phyloP scores from a whole-genome alignment of 2,113 vertebrate genomes.

The Todiramphus saurophagus region DNA sequence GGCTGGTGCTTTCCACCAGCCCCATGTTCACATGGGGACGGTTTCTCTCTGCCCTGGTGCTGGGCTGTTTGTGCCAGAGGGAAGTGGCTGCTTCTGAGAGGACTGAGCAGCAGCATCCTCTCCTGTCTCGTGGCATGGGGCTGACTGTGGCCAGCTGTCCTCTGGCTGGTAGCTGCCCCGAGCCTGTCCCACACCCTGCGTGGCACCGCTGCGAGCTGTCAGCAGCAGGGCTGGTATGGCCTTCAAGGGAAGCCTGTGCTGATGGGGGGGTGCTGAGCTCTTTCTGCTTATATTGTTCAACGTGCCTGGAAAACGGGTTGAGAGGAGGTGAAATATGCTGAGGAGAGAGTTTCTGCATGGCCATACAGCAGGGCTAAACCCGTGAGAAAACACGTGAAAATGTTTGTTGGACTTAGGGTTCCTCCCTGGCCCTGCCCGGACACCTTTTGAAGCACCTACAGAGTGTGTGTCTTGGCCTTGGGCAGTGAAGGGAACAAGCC shows the following conservation, averaged over 20 bases:
- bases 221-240: background rate
- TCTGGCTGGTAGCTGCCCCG: background rate
- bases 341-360: background rate
- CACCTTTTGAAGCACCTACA: background rate
- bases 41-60: background rate
- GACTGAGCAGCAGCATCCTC: background rate
- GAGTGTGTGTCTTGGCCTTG: background rate
- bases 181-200: fast-evolving
- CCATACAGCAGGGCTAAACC: background rate
- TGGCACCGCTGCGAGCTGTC: background rate
- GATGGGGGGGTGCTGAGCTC: background rate
- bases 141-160: background rate
- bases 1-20: background rate
- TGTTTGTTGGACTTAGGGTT: background rate
- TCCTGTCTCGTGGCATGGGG: background rate
- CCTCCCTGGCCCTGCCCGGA: background rate
- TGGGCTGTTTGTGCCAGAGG: background rate
- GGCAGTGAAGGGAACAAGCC: too few relatives aligned
- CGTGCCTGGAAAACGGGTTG: background rate
- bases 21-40: background rate
- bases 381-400: background rate
- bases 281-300: background rate
- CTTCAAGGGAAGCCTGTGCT: background rate
- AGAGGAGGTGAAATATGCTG: background rate
- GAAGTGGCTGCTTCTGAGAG: background rate